Evolutionary conservation across 2,113 vertebrate species (phyloP).

Genomic region (Seriola rivoliana): DNA sequence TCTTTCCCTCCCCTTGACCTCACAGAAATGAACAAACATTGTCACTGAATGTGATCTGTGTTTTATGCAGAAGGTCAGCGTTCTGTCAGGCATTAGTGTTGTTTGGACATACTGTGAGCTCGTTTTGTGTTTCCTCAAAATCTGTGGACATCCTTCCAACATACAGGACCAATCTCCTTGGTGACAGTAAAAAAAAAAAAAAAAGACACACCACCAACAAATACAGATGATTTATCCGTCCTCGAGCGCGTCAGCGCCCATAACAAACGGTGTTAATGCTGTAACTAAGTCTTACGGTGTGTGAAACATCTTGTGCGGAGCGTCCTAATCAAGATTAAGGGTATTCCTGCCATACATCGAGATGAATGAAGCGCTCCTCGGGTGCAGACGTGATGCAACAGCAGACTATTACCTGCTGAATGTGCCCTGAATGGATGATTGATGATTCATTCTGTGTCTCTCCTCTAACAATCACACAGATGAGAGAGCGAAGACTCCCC

Average conservation of each 20-base stretch:
- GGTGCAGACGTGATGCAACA: slow-evolving; percentile 59
- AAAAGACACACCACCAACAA: background rate
- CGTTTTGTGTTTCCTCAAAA: background rate
- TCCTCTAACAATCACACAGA: slow-evolving; percentile 77
- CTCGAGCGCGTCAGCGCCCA: background rate
- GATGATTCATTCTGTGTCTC: slow-evolving; percentile 75
- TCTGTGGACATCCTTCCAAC: background rate
- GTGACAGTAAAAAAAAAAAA: slow-evolving; percentile 13
- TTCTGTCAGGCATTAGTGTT: background rate
- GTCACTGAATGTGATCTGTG: background rate
- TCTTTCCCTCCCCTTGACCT: background rate
- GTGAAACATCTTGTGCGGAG: slow-evolving; percentile 21
- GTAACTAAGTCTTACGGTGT: slow-evolving; percentile 19
- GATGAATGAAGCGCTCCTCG: slow-evolving; percentile 72
- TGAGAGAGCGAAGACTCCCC: slow-evolving; percentile 66
- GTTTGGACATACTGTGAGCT: background rate
- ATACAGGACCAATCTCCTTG: background rate
- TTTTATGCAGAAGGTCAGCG: background rate
- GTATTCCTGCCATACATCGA: slow-evolving; percentile 56
- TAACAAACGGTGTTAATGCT: slow-evolving; percentile 17
- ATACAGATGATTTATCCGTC: background rate
- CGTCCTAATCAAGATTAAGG: slow-evolving; percentile 74
- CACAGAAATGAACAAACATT: background rate
- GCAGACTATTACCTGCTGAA: slow-evolving; percentile 78
- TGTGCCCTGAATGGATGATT: slow-evolving; percentile 79